phyloP scores from a whole-genome alignment of 2,797 vertebrate genomes.

The Perodicticus potto region DNA sequence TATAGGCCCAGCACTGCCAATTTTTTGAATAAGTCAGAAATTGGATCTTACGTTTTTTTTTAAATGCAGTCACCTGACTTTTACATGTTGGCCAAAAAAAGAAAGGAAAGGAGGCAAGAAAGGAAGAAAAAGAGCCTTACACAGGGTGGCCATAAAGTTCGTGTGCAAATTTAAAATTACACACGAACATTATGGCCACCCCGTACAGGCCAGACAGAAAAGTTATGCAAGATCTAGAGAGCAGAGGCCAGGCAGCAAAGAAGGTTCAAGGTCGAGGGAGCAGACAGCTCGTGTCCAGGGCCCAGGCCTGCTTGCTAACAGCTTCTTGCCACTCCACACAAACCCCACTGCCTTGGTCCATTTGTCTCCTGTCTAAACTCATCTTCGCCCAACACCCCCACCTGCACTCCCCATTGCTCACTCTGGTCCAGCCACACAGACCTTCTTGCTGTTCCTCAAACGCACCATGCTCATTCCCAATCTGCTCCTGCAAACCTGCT shows the following conservation, averaged over 20 bases:
- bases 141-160: no score
- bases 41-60: background rate
- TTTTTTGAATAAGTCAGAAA: background rate
- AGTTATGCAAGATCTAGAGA: background rate
- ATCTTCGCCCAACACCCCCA: background rate
- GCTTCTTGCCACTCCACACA: background rate
- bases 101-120: background rate
- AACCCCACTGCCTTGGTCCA: background rate
- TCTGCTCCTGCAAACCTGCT: background rate
- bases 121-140: background rate
- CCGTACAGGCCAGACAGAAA: background rate
- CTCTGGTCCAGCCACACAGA: background rate
- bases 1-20: rapidly evolving
- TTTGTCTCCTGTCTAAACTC: background rate
- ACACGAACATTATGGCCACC: no score
- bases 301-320: background rate
- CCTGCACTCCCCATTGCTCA: background rate
- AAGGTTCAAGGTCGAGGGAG: background rate
- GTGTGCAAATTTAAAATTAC: no score
- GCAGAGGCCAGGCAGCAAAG: background rate
- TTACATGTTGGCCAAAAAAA: background rate
- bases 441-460: background rate
- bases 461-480: no score
- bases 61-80: background rate
- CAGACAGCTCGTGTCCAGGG: background rate